phyloP scores from a whole-genome alignment of 2,888 invertebrate genomes.

The Archips crataeganus region DNA sequence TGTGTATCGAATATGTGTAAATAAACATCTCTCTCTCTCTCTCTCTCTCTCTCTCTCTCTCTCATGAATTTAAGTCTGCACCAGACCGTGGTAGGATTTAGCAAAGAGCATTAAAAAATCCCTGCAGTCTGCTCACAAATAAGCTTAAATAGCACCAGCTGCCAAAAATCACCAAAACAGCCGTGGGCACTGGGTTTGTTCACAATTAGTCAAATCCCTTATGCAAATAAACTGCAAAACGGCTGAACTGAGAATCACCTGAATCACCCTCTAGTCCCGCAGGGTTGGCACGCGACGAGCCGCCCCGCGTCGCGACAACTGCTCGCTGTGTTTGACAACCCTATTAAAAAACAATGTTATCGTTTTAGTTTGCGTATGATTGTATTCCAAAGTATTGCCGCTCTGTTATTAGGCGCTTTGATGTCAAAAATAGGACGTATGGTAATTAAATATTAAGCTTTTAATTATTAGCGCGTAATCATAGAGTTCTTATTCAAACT shows the following conservation, averaged over 20 bases:
- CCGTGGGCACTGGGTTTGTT: neutral
- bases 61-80: neutral
- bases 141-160: slow-evolving; percentile 3
- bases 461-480: slow-evolving; percentile 15
- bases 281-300: slow-evolving; percentile 55
- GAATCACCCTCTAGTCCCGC: slow-evolving; percentile 43
- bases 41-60: too few species aligned
- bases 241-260: slow-evolving; percentile 21
- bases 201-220: slow-evolving; percentile 16
- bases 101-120: neutral
- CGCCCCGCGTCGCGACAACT: slow-evolving; percentile 56
- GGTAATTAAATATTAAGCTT: neutral
- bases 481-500: neutral
- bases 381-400: slow-evolving; percentile 40
- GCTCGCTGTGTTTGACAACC: slow-evolving; percentile 68
- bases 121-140: neutral
- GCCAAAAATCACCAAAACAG: slow-evolving; percentile 12
- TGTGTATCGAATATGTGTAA: too few species aligned
- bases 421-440: slow-evolving; percentile 27
- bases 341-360: slow-evolving; percentile 59
- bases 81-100: neutral
- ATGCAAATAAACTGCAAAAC: neutral
- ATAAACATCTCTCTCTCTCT: too few species aligned
- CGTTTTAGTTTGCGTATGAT: slow-evolving; percentile 29
- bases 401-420: slow-evolving; percentile 52